Evolutionary conservation across 2,113 vertebrate genomes (phyloP), one percentile per base, ranked within the genome.

Genomic region (Ceyx margarethae): DNA sequence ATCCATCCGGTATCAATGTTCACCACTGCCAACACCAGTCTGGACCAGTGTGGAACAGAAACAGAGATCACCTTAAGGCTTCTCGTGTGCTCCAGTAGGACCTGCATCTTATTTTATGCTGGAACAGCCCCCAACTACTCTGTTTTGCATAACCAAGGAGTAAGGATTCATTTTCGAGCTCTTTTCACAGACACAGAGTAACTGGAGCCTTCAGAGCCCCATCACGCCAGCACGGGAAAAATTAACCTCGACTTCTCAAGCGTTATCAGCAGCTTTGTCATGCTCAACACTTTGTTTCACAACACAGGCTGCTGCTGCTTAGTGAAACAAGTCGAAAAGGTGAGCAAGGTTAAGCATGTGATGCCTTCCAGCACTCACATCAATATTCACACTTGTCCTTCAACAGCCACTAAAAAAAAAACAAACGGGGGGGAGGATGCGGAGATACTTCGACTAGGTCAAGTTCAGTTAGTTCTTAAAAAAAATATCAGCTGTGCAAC

Each of bases 181-280:
- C 51, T 46, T 81, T 89, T 23, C 91, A 93, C 81, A 71, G 20
- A 82, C 9, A 73, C 40, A 89, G n/a, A 37, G 5, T 45, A 91
- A 86, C 46, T 78, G 80, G 19, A 89, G 80, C 81, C 56, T 85
- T 78, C 53, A 81, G 43, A 86, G 40, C 15, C 42, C 37, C 37
- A 74, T 54, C 31, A 26, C 75, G 83, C 23, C 35, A 51, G 12
- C 20, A 54, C 84, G 77, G 67, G 60, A 46, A 93, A 81, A 91
- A 87, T 35, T 61, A 83, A 92, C 75, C 57, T 91, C 43, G 42
- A 73, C 72, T 93, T 94, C 60, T 88, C 81, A 25, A 88, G 17
- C 31, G 4, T 46, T 90, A 86, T 8, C 60, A 95, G 81, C 67
- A 90, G 69, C 67, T 91, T 85, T 33, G 60, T 64, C 57, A 51